Base-by-base conservation (phyloP, 2,797 vertebrate genomes). In the Sebastes kiyomatsui region DNA sequence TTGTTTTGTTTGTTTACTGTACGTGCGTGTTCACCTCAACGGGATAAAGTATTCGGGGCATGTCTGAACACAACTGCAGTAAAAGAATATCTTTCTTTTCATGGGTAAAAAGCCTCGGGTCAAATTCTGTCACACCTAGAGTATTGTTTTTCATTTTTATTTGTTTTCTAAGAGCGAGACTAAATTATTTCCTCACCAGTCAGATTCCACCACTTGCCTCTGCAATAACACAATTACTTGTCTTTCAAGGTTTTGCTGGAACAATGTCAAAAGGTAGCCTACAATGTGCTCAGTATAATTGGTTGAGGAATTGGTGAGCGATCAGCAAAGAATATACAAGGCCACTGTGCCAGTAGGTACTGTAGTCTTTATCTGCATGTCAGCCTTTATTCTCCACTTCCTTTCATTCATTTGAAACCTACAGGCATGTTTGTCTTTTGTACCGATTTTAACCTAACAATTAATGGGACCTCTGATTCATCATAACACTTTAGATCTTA, bases 401-500 rank as follows among this genome's bases (percentile, higher is more conserved):
- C 88, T 90, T 92, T 88, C 86, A 87, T 96, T 97, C 93, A 96
- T 96, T 95, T 94, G 85, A 93, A 95, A 95, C 92, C 94, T 94
- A 95, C 94, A 95, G 93, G 95, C 95, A 89, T 86, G 95, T 92
- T 95, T 95, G 93, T 91, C 94, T 96, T 96, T 95, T 95, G 94
- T 96, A 96, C 96, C 80, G 93, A 96, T 97, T 97, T 97, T 94
- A 97, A 97, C 96, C 94, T 93, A 94, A 96, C 96, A 96, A 96
- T 97, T 97, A 97, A 97, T 95, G 94, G 92, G 93, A 93, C 95
- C 95, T 96, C 94, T 95, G 97, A 97, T 97, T 96, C 96, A 97
- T 97, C 96, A 95, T 94, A 96, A 97, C 97, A 97, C 96, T 97
- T 97, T 95, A 97, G 96, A 97, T 96, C 95, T 97, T 97, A 97